Base-by-base conservation (phyloP, 2,888 invertebrate species). In the Scaptomyza reducta region DNA sequence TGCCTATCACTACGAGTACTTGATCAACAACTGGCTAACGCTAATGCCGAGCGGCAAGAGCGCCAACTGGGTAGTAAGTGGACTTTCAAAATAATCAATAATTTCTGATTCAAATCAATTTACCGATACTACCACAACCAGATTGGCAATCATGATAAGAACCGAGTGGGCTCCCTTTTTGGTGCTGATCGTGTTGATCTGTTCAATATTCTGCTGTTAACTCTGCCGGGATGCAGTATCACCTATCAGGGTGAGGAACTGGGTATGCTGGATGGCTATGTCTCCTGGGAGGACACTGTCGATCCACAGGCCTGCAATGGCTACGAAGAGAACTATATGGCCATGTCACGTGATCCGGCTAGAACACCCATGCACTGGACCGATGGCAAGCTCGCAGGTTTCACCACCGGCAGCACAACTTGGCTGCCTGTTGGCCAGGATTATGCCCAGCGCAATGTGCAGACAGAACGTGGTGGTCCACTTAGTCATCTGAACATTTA, bases 221-320 rank as follows among this genome's bases (percentile, higher is more conserved):
- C 97, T 9, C 92, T 98, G 60, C 97, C 97, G 1, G 98, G 98
- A 35, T 94, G 96, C 11, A 94, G 95, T 55, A 94, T 97, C 6
- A 96, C 96, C 0, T 98, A 98, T 89, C 93, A 96, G 92, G 97
- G 97, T 0, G 97, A 97, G 89, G 97, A 97, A 90, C 93, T 97
- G 51, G 97, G 95, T 9, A 95, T 97, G 95, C 92, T 93, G 1
- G 94, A 96, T 83, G 93, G 92, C 3, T 89, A 90, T 73, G 92
- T 95, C 13, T 93, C 93, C 13, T 95, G 94, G 93, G 89, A 93
- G 6, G 93, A 95, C 44, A 95, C 95, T 0, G 90, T 92, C 1
- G 95, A 95, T 91, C 94, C 95, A 0, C 93, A 93, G 49, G 95
- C 94, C 0, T 94, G 94, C 87, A 94, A 94, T 82, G 93, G 94